Percentiles rank a stretch among this genome's conserved stretches.
These are phyloP conservation scores for Misgurnus mizolepis DNA, from an alignment of 2,113 vertebrate species.

Conservation along the genomic window DNA sequence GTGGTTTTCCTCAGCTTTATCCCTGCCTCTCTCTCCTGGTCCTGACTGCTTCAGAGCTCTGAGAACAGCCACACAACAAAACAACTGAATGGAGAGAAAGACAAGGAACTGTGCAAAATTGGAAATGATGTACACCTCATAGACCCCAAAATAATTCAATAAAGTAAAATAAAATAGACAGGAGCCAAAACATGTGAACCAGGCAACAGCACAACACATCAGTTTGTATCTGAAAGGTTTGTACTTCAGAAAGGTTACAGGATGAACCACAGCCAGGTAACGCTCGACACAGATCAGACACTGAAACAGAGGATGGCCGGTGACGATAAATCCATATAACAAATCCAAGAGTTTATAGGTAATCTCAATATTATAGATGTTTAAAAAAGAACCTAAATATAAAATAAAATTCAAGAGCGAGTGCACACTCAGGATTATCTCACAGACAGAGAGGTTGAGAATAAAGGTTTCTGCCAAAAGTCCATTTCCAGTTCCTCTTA, in stretches of 20 bases:
- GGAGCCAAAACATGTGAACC: background rate
- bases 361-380: background rate
- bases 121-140: too few species aligned
- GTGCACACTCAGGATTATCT: background rate
- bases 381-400: background rate
- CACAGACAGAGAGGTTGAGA: too few species aligned
- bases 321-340: background rate
- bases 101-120: too few species aligned
- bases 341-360: background rate
- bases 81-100: too few species aligned
- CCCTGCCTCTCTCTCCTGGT: background rate
- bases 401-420: background rate
- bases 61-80: too few species aligned
- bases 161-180: background rate
- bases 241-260: background rate
- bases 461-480: background rate
- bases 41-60: background rate
- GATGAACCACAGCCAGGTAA: too few species aligned
- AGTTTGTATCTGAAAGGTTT: slow-evolving; percentile 42
- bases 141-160: too few species aligned
- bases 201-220: slow-evolving; percentile 6
- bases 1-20: too few species aligned
- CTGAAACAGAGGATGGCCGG: slow-evolving; percentile 7
- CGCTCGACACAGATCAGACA: too few species aligned
- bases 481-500: background rate